Percentiles rank a stretch among this genome's conserved stretches.
These are phyloP conservation scores for Chondrosia reniformis DNA, from an alignment of 37 sponge, comb jelly and placozoan species.

Conservation along the genomic window DNA sequence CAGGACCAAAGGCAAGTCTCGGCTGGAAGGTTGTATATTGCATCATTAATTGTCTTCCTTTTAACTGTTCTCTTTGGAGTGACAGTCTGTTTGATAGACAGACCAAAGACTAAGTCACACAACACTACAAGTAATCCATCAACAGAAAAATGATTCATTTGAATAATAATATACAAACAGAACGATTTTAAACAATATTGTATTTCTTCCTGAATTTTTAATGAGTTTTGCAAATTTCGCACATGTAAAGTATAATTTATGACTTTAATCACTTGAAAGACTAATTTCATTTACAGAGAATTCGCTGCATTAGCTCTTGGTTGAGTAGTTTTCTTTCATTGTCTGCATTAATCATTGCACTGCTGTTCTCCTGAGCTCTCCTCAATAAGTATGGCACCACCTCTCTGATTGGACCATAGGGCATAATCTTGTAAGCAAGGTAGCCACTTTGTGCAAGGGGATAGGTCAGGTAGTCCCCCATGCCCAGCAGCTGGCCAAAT, in stretches of 20 bases:
- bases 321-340: conserved; percentile 51
- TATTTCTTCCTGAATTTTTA: no score
- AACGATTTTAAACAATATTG: no score
- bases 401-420: conserved; percentile 79
- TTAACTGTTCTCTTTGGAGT: background rate
- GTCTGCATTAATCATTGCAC: conserved; percentile 54
- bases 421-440: conserved; percentile 56
- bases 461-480: conserved; percentile 80
- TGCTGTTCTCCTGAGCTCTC: conserved; percentile 81
- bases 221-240: no score
- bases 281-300: background rate
- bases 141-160: no score
- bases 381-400: conserved; percentile 77
- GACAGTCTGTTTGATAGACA: background rate
- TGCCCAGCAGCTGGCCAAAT: conserved; percentile 90
- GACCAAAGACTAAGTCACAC: no score
- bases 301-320: conserved; percentile 54
- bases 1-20: conserved; percentile 6
- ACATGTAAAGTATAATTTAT: no score
- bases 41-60: background rate
- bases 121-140: no score
- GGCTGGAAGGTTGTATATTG: background rate
- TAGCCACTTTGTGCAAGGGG: conserved; percentile 78
- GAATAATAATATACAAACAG: no score
- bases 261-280: background rate